Evolutionary conservation across 1,140 invertebrate species (phyloP), one percentile per base, ranked within the genome.

Genomic region (Lucilia cuprina): DNA sequence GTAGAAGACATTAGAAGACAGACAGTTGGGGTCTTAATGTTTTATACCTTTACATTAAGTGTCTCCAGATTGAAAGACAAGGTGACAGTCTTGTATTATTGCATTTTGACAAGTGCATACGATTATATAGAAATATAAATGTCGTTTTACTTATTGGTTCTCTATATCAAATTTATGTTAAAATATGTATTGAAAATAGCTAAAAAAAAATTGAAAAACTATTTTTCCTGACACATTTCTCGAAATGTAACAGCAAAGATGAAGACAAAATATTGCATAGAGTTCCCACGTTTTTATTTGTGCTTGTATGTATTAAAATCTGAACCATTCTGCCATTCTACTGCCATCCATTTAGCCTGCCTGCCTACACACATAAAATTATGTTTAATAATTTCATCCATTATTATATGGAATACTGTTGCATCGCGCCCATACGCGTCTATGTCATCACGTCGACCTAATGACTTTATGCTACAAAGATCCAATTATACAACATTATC

Each of bases 381-480:
- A 21, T 70, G 9, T 70, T 70, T 70, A 70, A 70, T 70, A 70
- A 70, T 70, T 70, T 70, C 65, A 70, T 70, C n/a, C 65, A 70
- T 70, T 70, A 70, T 70, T 70, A 70, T 70, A 21, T 70, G 65
- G 65, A 25, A 25, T 70, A 1, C 65, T 70, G 21, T 12, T 10
- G 65, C 65, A 70, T 70, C 65, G 65, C 65, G 65, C 65, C 65
- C 65, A 70, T 70, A 12, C 17, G 65, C n/a, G 65, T 70, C 65
- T 70, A 70, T 70, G 65, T 70, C 19, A 70, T 70, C 65, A 70
- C 65, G 65, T 70, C 65, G 65, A 70, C 65, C 65, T 70, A 70
- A 70, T 70, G 65, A 70, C 65, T 70, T 70, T 70, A 70, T 70
- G 65, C 65, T 70, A 70, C 65, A 70, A 70, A 70, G 65, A 70